A percentile compares a stretch with the other conserved stretches of the same genome.
phyloP scores from a whole-genome alignment of 2,113 vertebrate genomes.

The Athene noctua region DNA sequence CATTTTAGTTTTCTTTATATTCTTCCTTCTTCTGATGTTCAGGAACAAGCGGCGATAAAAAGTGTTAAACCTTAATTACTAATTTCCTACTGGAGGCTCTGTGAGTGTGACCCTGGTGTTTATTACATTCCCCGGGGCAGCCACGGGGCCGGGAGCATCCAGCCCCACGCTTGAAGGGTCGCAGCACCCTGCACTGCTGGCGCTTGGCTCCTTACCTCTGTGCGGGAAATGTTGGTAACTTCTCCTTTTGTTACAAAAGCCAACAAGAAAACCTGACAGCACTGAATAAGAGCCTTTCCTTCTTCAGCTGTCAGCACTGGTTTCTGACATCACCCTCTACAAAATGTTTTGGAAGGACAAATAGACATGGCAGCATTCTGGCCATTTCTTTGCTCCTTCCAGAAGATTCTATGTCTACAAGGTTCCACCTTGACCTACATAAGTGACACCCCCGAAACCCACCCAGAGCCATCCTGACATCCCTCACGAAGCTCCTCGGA shows the following conservation, averaged over 20 bases:
- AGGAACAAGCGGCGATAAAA: neutral
- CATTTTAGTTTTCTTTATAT: neutral
- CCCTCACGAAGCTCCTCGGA: neutral
- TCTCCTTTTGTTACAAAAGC: neutral
- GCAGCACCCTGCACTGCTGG: neutral
- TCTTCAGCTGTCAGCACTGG: neutral
- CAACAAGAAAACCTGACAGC: neutral
- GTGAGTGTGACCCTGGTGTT: neutral
- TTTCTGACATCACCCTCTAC: neutral
- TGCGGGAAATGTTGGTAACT: fast-evolving
- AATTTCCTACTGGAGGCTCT: neutral
- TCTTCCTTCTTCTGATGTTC: neutral
- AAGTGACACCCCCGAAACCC: neutral
- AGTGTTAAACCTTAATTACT: neutral
- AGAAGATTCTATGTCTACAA: neutral
- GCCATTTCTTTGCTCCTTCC: neutral
- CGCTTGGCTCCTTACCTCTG: neutral
- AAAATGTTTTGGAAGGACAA: neutral
- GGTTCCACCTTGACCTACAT: neutral
- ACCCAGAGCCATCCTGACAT: fast-evolving
- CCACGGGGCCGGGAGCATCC: neutral
- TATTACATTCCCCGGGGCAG: neutral
- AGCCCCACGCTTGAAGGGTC: neutral
- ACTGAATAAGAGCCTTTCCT: neutral
- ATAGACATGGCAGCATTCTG: neutral